These are phyloP conservation scores for Cheilosia scutellata DNA, from an alignment of 2,888 invertebrate genomes.

Conservation along the genomic window DNA sequence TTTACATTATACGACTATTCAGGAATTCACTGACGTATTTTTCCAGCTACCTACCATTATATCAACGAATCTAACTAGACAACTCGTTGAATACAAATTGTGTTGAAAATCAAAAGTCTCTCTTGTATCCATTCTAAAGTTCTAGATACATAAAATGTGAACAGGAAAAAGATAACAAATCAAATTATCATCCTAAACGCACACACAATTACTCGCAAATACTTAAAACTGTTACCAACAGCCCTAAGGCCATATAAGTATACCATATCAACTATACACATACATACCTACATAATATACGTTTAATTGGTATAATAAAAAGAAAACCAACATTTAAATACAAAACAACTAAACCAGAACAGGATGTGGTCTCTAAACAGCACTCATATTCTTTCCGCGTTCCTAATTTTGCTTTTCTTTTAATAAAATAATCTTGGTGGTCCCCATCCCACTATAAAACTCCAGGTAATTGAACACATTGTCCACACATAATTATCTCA, in stretches of 20 bases:
- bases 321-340: constrained; percentile 15
- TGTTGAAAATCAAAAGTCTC: background rate
- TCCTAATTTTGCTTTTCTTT: constrained; percentile 27
- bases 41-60: too few relatives aligned
- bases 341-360: constrained; percentile 29
- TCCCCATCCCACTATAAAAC: constrained; percentile 30
- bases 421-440: background rate
- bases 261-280: constrained; percentile 1
- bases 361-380: constrained; percentile 22
- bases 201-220: constrained; percentile 2
- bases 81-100: constrained; percentile 9
- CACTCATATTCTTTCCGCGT: constrained; percentile 56
- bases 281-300: background rate
- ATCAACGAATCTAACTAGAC: background rate
- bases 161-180: background rate
- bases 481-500: constrained; percentile 29
- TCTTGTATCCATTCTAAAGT: background rate
- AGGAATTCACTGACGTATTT: too few relatives aligned
- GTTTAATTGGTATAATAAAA: constrained; percentile 27
- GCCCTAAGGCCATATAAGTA: background rate
- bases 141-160: background rate
- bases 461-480: constrained; percentile 47
- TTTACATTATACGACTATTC: too few relatives aligned
- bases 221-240: constrained; percentile 2
- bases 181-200: background rate